Percentiles rank a stretch among this genome's conserved stretches.
Conservation (phyloP, 2,888 invertebrate species). For the Pimpla rufipes region DNA sequence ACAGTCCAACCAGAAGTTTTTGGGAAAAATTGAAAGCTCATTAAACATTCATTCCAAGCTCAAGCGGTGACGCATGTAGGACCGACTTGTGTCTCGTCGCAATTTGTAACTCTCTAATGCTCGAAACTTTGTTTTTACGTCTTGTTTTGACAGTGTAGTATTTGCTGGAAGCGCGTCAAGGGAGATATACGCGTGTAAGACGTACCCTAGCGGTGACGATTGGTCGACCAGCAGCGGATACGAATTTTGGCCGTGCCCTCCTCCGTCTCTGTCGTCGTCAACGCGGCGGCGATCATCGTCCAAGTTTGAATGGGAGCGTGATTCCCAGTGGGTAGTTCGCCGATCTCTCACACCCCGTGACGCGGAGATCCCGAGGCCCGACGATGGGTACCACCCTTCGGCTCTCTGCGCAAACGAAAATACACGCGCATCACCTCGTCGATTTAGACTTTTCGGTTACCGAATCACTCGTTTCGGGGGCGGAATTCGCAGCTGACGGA, state of each 20-base stretch:
- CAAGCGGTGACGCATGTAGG: neutral
- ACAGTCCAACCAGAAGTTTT: neutral
- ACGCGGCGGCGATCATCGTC: slow-evolving; percentile 36
- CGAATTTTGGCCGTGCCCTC: slow-evolving; percentile 46
- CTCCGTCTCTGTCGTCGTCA: slow-evolving; percentile 35
- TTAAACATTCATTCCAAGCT: slow-evolving; percentile 2
- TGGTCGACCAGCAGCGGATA: slow-evolving; percentile 35
- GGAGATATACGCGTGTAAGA: slow-evolving; percentile 22
- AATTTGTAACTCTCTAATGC: slow-evolving; percentile 5
- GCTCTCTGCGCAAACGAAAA: slow-evolving; percentile 39
- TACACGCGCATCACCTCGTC: neutral
- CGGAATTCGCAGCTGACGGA: neutral
- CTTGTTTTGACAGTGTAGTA: neutral
- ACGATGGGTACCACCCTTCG: slow-evolving; percentile 29
- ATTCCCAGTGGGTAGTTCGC: slow-evolving; percentile 63
- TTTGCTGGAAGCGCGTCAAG: neutral
- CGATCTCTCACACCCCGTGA: slow-evolving; percentile 48
- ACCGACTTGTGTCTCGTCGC: neutral
- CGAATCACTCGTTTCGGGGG: slow-evolving; percentile 36
- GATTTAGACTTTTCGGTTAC: slow-evolving; percentile 27
- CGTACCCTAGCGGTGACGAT: slow-evolving; percentile 46
- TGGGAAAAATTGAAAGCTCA: neutral
- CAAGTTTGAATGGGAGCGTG: slow-evolving; percentile 60
- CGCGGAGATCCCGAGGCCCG: slow-evolving; percentile 2
- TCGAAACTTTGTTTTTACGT: neutral